phyloP scores from a whole-genome alignment of 2,888 invertebrate genomes.

The Scaptomyza cyrtandrae region DNA sequence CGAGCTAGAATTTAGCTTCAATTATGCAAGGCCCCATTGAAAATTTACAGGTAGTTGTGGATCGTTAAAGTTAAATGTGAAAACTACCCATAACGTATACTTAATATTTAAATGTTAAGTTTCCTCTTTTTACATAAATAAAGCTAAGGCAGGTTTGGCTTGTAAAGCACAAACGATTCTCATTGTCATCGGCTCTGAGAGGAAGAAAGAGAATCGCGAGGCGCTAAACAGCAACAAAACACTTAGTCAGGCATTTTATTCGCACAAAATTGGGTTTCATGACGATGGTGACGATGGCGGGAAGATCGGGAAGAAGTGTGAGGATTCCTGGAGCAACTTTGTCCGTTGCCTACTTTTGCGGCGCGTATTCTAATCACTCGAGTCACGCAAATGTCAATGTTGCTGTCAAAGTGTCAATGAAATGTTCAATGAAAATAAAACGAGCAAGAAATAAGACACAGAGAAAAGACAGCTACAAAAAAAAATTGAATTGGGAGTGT shows the following conservation, averaged over 20 bases:
- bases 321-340: slow-evolving; percentile 29
- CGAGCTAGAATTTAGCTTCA: slow-evolving; percentile 15
- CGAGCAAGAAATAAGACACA: slow-evolving; percentile 64
- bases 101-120: slow-evolving; percentile 1
- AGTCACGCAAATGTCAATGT: slow-evolving; percentile 80
- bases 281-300: background rate
- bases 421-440: slow-evolving; percentile 81
- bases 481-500: background rate
- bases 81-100: background rate
- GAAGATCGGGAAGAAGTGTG: background rate
- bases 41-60: slow-evolving; percentile 2
- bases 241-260: slow-evolving; percentile 48
- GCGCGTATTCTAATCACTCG: slow-evolving; percentile 78
- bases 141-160: slow-evolving; percentile 3
- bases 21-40: slow-evolving; percentile 25
- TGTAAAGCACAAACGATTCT: slow-evolving; percentile 19
- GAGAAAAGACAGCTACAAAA: background rate
- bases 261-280: slow-evolving; percentile 36
- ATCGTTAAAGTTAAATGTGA: no score
- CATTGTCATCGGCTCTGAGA: slow-evolving; percentile 11
- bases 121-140: background rate
- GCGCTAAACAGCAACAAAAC: slow-evolving; percentile 29
- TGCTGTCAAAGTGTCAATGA: slow-evolving; percentile 80
- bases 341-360: slow-evolving; percentile 54
- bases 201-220: background rate